A percentile compares a stretch with the other conserved stretches of the same genome.
phyloP scores from a whole-genome alignment of 2,797 vertebrate genomes.

The Sarcophilus harrisii region DNA sequence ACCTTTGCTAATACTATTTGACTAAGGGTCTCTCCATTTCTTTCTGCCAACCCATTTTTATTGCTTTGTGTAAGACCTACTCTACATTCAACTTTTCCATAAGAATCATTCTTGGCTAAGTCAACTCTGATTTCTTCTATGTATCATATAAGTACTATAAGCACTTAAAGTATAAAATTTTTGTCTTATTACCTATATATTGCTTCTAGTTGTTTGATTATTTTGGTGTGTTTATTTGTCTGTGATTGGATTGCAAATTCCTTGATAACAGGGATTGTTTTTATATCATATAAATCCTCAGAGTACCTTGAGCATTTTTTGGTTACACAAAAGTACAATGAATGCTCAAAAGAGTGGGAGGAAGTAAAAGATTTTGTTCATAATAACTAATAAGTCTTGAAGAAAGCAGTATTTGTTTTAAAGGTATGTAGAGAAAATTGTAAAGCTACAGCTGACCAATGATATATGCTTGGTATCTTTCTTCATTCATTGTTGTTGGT shows the following conservation, averaged over 20 bases:
- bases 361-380: not conserved
- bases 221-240: not conserved
- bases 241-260: not conserved
- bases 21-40: not conserved
- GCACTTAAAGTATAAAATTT: not conserved
- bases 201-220: not conserved
- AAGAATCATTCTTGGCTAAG: not conserved
- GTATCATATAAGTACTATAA: not conserved
- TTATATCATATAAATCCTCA: not conserved
- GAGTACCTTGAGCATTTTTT: not conserved
- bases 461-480: not conserved
- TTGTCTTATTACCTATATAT: not conserved
- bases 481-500: not conserved
- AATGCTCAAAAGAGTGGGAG: not conserved
- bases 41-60: not conserved
- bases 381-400: not conserved
- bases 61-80: not conserved
- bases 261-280: not conserved
- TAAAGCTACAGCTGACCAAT: not conserved
- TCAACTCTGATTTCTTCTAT: not conserved
- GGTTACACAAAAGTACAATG: not conserved
- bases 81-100: not conserved
- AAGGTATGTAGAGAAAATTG: not conserved
- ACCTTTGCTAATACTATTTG: not conserved
- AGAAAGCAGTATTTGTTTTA: not conserved